A percentile compares a stretch with the other conserved stretches of the same genome.
Evolutionary conservation across 2,113 vertebrate species (phyloP).

Genomic region (Callospermophilus lateralis): DNA sequence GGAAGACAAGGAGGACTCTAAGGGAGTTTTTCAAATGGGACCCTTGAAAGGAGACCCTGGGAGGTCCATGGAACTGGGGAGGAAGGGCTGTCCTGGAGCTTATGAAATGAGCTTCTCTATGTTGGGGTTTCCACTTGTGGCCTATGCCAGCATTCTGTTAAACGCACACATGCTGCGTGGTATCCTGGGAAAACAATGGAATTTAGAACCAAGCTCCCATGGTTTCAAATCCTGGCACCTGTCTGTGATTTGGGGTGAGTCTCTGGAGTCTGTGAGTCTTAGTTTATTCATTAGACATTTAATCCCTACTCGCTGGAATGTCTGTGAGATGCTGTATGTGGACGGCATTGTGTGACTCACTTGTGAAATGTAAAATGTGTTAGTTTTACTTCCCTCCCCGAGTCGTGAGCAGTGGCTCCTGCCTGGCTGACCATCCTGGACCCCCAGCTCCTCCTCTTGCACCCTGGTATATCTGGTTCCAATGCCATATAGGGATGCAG

Average conservation of each 20-base stretch:
- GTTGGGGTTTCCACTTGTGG: neutral
- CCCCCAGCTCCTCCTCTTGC: neutral
- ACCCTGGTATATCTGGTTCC: neutral
- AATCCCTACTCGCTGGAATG: neutral
- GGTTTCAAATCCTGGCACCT: neutral
- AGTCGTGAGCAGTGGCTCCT: neutral
- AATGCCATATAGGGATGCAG: neutral
- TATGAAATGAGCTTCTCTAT: neutral
- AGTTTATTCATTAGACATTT: neutral
- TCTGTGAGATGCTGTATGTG: rapidly evolving
- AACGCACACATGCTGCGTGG: rapidly evolving
- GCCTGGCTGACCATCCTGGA: neutral
- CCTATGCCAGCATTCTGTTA: neutral
- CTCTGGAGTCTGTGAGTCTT: neutral
- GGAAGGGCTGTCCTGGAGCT: neutral
- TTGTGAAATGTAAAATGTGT: rapidly evolving
- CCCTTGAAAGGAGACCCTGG: neutral
- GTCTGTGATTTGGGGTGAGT: neutral
- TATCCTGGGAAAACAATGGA: too few species aligned
- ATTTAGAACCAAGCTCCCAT: neutral
- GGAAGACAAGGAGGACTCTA: neutral
- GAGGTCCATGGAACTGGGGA: neutral
- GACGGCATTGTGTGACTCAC: rapidly evolving
- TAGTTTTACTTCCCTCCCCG: neutral
- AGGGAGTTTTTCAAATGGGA: neutral